These are phyloP conservation scores for Tylochromis polylepis DNA, from an alignment of 2,113 vertebrate genomes.

Conservation along the genomic window DNA sequence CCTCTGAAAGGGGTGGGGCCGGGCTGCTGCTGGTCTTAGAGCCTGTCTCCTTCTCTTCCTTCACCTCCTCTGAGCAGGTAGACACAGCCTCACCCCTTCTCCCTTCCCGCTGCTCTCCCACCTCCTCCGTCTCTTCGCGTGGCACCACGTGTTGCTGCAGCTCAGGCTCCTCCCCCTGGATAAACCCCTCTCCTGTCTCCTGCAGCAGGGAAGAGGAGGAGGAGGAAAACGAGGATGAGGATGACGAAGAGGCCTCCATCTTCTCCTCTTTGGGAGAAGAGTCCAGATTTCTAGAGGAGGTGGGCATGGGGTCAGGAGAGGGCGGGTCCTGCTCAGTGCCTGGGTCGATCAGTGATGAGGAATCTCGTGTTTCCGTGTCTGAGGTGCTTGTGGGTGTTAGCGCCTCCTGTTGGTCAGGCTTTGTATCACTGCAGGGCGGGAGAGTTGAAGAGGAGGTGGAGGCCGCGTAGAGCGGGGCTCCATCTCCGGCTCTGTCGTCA, in stretches of 20 bases:
- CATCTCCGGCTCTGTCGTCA: constrained; percentile 77
- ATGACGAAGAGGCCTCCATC: constrained; percentile 81
- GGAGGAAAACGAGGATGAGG: constrained; percentile 72
- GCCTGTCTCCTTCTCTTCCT: constrained; percentile 65
- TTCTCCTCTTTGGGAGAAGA: constrained; percentile 80
- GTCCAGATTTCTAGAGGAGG: constrained; percentile 69
- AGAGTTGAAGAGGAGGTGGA: constrained; percentile 47
- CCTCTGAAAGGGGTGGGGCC: constrained; percentile 73
- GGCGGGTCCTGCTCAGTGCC: constrained; percentile 96
- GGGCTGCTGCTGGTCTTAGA: constrained; percentile 69
- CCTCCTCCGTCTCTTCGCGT: constrained; percentile 36
- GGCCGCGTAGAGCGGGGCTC: constrained; percentile 42
- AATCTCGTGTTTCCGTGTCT: constrained; percentile 96
- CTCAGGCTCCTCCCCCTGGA: constrained; percentile 64
- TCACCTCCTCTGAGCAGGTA: constrained; percentile 22
- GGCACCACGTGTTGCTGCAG: constrained; percentile 1
- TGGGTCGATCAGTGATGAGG: constrained; percentile 94
- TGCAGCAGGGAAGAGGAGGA: constrained; percentile 79
- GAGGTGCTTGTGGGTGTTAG: constrained; percentile 93
- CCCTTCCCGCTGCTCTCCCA: background rate
- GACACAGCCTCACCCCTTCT: background rate
- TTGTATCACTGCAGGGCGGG: constrained; percentile 69
- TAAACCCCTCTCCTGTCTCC: constrained; percentile 75
- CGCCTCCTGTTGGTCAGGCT: constrained; percentile 81
- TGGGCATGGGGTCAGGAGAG: constrained; percentile 78